These are phyloP conservation scores for Patella caerulea DNA, from an alignment of 2,888 invertebrate genomes.

Conservation along the genomic window DNA sequence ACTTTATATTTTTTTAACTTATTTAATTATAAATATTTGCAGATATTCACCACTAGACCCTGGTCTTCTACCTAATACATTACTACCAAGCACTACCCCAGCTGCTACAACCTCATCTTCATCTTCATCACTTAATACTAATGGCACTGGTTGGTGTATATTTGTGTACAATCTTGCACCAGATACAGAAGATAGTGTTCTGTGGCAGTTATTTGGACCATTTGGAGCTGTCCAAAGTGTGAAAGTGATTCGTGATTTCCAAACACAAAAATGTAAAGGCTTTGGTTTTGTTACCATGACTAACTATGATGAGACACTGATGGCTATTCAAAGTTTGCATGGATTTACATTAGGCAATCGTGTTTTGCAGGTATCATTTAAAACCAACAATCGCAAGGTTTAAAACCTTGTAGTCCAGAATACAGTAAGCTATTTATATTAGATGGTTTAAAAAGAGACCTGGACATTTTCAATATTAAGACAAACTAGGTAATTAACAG, in stretches of 20 bases:
- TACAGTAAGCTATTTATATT: background rate
- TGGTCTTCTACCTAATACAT: conserved; percentile 63
- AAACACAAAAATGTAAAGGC: conserved; percentile 97
- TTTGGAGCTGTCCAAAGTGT: conserved; percentile 98
- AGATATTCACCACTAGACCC: conserved; percentile 69
- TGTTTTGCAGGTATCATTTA: conserved; percentile 97
- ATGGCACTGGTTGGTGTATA: conserved; percentile 84
- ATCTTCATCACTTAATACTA: conserved; percentile 53
- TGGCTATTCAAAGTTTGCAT: conserved; percentile 95
- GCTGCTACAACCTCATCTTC: conserved; percentile 43
- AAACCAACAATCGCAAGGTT: conserved; percentile 78
- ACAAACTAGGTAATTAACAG: background rate
- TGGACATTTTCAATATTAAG: background rate
- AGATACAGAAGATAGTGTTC: conserved; percentile 90
- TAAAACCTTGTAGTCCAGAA: conserved; percentile 62
- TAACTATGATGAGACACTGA: conserved; percentile 96
- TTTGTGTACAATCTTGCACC: conserved; percentile 94
- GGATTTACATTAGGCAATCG: conserved; percentile 96
- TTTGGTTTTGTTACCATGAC: conserved; percentile 99
- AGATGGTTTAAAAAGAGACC: background rate
- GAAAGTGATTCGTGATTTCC: conserved; percentile 94
- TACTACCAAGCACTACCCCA: conserved; percentile 52
- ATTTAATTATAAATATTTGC: conserved; percentile 20
- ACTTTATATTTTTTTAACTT: background rate
- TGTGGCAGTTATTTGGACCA: conserved; percentile 96